These are phyloP conservation scores for Lissonota sp. DNA, from an alignment of 2,888 invertebrate species.

Conservation along the genomic window DNA sequence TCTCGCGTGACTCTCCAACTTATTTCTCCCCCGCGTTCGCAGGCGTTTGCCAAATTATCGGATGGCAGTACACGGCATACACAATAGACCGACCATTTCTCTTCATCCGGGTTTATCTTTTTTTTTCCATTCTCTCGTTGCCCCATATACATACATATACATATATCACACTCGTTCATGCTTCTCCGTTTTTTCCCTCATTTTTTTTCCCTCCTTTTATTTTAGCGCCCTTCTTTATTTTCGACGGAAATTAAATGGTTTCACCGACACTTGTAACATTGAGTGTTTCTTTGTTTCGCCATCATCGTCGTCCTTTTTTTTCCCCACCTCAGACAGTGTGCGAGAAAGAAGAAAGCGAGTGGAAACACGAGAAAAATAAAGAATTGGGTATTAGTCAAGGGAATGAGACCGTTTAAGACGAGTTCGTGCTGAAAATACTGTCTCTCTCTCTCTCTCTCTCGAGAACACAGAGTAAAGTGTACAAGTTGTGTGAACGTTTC, in stretches of 20 bases:
- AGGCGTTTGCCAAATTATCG: constrained; percentile 51
- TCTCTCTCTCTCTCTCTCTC: constrained; percentile 18
- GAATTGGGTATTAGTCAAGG: constrained; percentile 31
- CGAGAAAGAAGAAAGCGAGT: constrained; percentile 11
- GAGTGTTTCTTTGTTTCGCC: constrained; percentile 30
- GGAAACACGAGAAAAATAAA: constrained; percentile 22
- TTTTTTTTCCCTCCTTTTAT: background rate
- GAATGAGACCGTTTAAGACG: constrained; percentile 16
- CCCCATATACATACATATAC: background rate
- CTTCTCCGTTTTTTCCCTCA: background rate
- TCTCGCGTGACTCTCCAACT: constrained; percentile 53
- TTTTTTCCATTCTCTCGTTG: background rate
- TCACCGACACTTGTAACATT: constrained; percentile 23
- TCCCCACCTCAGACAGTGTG: background rate
- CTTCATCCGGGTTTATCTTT: background rate
- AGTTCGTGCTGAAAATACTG: constrained; percentile 31
- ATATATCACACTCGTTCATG: background rate
- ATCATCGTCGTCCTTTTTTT: background rate
- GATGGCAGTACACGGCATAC: constrained; percentile 7
- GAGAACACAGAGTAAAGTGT: constrained; percentile 5
- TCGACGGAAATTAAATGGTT: constrained; percentile 34
- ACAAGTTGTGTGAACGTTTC: constrained; percentile 47
- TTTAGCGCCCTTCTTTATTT: constrained; percentile 1
- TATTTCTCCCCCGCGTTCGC: constrained; percentile 41
- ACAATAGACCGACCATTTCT: constrained; percentile 13